Evolutionary conservation across 92 coral and sea anemone species (phyloP).

Genomic region (Scolanthus callimorphus): DNA sequence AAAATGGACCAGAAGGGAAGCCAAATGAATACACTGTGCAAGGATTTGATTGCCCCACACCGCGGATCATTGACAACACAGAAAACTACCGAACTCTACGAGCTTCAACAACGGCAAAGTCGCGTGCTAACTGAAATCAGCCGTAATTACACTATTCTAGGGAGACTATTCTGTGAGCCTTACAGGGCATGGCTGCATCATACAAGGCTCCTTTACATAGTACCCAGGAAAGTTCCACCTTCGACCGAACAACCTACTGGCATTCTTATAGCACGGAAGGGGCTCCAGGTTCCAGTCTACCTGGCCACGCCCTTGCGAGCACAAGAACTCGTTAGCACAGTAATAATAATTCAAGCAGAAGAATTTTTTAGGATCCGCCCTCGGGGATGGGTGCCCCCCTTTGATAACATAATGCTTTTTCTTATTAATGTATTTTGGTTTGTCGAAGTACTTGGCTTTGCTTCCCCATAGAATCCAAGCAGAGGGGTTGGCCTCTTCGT

Average conservation of each 20-base stretch:
- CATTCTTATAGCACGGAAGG: conserved; percentile 41
- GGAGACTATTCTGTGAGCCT: no score
- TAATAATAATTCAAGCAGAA: conserved; percentile 47
- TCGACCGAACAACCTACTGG: conserved; percentile 29
- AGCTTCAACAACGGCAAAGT: no score
- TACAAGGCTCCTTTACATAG: conserved; percentile 13
- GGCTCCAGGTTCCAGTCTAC: conserved; percentile 54
- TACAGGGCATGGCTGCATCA: conserved; percentile 38
- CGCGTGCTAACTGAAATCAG: no score
- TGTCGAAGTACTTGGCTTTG: conserved; percentile 31
- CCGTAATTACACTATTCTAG: no score
- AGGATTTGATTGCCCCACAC: no score
- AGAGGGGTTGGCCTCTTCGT: conserved; percentile 23
- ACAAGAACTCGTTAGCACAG: conserved; percentile 46
- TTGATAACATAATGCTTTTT: conserved; percentile 40
- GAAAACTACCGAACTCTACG: no score
- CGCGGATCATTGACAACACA: no score
- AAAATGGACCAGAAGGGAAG: no score
- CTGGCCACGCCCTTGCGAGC: conserved; percentile 26
- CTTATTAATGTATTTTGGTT: conserved; percentile 29
- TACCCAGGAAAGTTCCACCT: conserved; percentile 22
- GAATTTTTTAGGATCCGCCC: conserved; percentile 21
- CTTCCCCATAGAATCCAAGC: conserved; percentile 58
- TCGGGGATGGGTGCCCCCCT: conserved; percentile 61
- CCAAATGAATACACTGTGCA: no score